phyloP scores from a whole-genome alignment of 2,797 vertebrate genomes.

The Pseudomugil tenellus region DNA sequence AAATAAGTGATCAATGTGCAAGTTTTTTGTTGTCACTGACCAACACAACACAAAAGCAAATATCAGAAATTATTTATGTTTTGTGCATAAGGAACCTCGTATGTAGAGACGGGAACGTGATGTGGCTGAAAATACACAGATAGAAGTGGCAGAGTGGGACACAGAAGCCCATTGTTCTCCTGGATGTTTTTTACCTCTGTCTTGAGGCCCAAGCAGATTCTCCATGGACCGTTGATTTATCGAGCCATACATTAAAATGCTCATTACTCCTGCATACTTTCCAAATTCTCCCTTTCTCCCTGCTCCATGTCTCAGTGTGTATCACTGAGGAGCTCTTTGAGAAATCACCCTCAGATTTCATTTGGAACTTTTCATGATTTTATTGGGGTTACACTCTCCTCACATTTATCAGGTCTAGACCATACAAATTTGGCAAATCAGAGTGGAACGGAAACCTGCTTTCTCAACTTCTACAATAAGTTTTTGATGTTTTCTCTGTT shows the following conservation, averaged over 20 bases:
- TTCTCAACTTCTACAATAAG: not conserved
- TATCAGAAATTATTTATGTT: conserved; percentile 2
- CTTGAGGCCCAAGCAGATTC: conserved; percentile 78
- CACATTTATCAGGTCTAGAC: conserved; percentile 15
- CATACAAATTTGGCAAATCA: not conserved
- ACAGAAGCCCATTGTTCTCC: conserved; percentile 93
- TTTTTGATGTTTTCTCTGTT: not conserved
- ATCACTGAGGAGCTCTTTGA: conserved; percentile 29
- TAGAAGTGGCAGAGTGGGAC: conserved; percentile 77
- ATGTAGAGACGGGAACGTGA: conserved; percentile 39
- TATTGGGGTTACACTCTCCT: conserved; percentile 4
- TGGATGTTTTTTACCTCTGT: conserved; percentile 80
- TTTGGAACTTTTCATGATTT: conserved; percentile 4
- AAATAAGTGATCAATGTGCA: conserved; percentile 41
- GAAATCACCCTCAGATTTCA: conserved; percentile 19
- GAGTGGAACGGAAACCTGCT: not conserved
- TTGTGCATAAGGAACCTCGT: conserved; percentile 9
- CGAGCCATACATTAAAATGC: conserved; percentile 85
- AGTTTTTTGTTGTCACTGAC: conserved; percentile 24
- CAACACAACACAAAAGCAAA: conserved; percentile 24
- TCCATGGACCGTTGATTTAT: conserved; percentile 84
- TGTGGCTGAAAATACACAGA: conserved; percentile 59
- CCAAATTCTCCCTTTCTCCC: conserved; percentile 60
- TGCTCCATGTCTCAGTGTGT: conserved; percentile 34
- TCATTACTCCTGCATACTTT: conserved; percentile 79